Percentiles rank a stretch among this genome's conserved stretches.
Conservation (phyloP, 2,888 invertebrate genomes). For the Minunthozetes semirufus region DNA sequence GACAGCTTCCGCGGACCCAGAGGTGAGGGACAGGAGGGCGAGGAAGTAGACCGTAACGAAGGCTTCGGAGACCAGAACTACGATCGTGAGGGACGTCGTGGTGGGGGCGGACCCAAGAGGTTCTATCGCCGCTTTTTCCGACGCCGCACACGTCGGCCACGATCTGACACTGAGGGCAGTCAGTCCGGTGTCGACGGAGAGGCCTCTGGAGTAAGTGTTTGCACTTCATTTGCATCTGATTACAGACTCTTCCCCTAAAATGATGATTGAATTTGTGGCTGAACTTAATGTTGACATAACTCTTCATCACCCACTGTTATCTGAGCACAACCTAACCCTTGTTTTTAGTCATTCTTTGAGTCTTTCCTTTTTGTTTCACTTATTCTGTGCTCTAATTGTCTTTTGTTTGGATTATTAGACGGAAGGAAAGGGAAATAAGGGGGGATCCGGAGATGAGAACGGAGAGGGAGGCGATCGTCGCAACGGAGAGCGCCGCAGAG, state of each 20-base stretch:
- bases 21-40: constrained; percentile 43
- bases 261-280: background rate
- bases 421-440: background rate
- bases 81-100: constrained; percentile 31
- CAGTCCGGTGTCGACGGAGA: constrained; percentile 42
- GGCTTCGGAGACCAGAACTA: constrained; percentile 31
- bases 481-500: too few relatives aligned
- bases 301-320: background rate
- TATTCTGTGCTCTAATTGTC: constrained; percentile 35
- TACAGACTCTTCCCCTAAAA: background rate
- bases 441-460: background rate
- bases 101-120: constrained; percentile 34
- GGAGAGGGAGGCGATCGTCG: background rate
- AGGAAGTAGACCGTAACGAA: constrained; percentile 38
- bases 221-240: background rate
- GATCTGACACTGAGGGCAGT: constrained; percentile 43
- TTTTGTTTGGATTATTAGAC: constrained; percentile 22
- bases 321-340: background rate
- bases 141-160: constrained; percentile 40
- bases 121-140: constrained; percentile 34
- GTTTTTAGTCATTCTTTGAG: background rate
- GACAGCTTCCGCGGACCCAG: constrained; percentile 38
- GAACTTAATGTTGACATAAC: background rate
- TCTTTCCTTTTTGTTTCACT: background rate
- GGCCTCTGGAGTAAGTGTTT: background rate